Conservation (phyloP, 1,140 invertebrate species). For the Chrysomallon squamiferum region DNA sequence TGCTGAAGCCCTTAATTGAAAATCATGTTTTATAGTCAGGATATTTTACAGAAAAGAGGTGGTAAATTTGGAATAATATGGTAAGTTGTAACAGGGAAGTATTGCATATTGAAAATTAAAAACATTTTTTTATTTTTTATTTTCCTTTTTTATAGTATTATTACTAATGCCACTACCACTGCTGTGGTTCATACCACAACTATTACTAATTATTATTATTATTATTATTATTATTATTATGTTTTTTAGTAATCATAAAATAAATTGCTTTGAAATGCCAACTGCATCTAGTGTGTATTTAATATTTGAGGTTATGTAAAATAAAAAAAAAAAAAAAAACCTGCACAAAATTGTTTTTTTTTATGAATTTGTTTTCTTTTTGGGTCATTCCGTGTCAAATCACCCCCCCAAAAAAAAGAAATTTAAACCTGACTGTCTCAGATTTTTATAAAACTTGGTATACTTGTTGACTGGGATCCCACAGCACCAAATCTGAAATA, state of each 20-base stretch:
- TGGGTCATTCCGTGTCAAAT: no score
- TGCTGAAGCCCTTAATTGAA: not conserved
- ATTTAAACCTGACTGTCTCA: no score
- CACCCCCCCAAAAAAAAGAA: no score
- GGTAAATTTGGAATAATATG: conserved; percentile 33
- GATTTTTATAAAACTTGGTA: no score
- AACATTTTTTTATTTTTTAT: not conserved
- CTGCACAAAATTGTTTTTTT: no score
- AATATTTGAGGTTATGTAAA: no score
- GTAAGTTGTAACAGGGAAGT: conserved; percentile 17
- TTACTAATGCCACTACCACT: not conserved
- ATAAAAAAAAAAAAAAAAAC: no score
- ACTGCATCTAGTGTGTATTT: no score
- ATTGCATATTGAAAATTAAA: no score
- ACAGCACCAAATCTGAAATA: no score
- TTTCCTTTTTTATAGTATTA: not conserved
- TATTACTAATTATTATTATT: conserved; percentile 5
- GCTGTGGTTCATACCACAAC: conserved; percentile 8
- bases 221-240: not conserved
- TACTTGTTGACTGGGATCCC: no score
- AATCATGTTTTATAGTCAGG: conserved; percentile 33
- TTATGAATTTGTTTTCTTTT: no score
- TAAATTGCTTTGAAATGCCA: not conserved
- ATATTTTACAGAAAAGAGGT: conserved; percentile 28
- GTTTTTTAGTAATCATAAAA: not conserved